These are phyloP conservation scores for Saguinus midas DNA, from an alignment of 2,113 vertebrate genomes.

Conservation along the genomic window DNA sequence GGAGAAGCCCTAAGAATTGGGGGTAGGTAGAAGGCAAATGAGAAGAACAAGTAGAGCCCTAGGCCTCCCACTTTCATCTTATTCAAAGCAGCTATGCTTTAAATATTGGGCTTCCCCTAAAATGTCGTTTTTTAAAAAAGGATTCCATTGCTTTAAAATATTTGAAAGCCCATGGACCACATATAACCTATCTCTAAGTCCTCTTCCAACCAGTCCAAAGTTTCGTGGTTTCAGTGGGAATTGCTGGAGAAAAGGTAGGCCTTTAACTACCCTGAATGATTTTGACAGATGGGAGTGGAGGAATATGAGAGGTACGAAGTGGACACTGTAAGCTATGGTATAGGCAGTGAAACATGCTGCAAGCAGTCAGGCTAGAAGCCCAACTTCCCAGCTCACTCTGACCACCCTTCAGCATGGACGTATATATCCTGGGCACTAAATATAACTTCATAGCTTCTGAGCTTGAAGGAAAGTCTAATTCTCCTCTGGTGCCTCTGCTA, in stretches of 20 bases:
- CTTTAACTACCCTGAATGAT: conserved; percentile 45
- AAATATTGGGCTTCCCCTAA: conserved; percentile 15
- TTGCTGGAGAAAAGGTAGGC: background rate
- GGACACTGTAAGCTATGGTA: background rate
- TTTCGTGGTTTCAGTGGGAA: conserved; percentile 13
- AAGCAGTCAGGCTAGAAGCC: conserved; percentile 32
- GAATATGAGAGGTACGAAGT: conserved; percentile 44
- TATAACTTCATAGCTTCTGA: conserved; percentile 31
- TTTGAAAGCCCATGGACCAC: conserved; percentile 36
- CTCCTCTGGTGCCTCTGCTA: conserved; percentile 71
- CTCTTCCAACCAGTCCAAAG: conserved; percentile 34
- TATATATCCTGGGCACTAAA: conserved; percentile 13
- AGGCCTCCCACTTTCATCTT: conserved; percentile 27
- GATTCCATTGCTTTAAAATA: conserved; percentile 48
- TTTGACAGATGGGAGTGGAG: conserved; percentile 10
- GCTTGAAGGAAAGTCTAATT: conserved; percentile 45
- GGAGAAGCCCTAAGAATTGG: background rate
- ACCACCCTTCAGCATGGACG: conserved; percentile 32
- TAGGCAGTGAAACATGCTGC: conserved; percentile 32
- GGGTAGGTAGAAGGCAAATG: conserved; percentile 30
- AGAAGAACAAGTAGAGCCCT: conserved; percentile 38
- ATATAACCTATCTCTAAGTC: background rate
- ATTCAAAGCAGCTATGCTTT: conserved; percentile 11
- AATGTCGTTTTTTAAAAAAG: conserved; percentile 33
- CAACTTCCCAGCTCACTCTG: conserved; percentile 32